Percentiles rank a stretch among this genome's conserved stretches.
phyloP scores from a whole-genome alignment of 2,888 invertebrate genomes.

The Rapana venosa region DNA sequence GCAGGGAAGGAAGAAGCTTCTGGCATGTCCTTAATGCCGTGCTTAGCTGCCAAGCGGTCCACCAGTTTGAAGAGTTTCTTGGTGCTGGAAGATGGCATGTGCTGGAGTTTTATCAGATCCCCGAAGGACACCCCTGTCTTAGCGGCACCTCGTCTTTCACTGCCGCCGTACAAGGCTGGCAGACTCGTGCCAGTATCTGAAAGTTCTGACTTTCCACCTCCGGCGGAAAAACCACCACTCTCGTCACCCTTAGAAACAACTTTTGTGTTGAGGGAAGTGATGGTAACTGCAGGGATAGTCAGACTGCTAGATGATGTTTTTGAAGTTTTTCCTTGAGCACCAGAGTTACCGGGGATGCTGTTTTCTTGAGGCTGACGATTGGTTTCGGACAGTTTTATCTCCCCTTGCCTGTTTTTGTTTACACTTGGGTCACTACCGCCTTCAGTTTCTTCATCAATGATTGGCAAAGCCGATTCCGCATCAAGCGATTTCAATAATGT shows the following conservation, averaged over 20 bases:
- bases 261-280: background rate
- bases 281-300: background rate
- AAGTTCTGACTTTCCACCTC: background rate
- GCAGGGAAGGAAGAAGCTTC: background rate
- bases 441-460: conserved; percentile 33
- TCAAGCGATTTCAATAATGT: background rate
- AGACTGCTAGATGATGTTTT: background rate
- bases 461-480: background rate
- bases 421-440: background rate
- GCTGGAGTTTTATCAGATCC: conserved; percentile 65
- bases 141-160: background rate
- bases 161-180: background rate
- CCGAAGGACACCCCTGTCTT: conserved; percentile 57
- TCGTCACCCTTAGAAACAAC: background rate
- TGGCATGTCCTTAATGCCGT: conserved; percentile 57
- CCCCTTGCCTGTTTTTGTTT: background rate
- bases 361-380: background rate
- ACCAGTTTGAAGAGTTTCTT: conserved; percentile 63
- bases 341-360: background rate
- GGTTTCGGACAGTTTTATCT: background rate
- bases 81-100: conserved; percentile 55
- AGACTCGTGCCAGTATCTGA: background rate
- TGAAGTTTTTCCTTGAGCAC: background rate
- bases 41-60: conserved; percentile 61
- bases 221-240: background rate